phyloP scores from a whole-genome alignment of 2,113 vertebrate genomes.

The Uria lomvia region DNA sequence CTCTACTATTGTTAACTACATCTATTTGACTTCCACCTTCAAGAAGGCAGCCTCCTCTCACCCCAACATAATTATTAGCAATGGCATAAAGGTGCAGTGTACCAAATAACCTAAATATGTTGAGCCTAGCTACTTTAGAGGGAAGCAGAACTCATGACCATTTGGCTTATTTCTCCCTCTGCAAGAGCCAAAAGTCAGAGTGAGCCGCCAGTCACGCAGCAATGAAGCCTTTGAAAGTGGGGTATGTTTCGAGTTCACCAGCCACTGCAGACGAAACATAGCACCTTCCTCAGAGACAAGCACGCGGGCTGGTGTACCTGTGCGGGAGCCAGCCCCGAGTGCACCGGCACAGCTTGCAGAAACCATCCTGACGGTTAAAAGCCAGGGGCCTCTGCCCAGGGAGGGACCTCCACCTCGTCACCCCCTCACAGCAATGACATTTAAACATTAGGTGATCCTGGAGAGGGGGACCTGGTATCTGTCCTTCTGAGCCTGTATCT shows the following conservation, averaged over 20 bases:
- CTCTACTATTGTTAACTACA: neutral
- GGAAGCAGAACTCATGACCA: neutral
- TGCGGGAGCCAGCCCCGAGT: neutral
- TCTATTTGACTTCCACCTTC: neutral
- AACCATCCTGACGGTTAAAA: neutral
- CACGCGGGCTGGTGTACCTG: neutral
- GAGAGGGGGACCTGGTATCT: neutral
- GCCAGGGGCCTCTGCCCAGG: neutral
- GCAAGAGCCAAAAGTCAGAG: neutral
- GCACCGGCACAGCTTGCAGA: neutral
- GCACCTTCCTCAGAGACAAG: neutral
- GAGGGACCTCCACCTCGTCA: neutral
- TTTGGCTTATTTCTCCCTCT: neutral
- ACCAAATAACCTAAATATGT: neutral
- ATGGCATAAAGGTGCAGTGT: neutral
- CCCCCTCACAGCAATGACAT: neutral
- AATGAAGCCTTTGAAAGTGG: neutral
- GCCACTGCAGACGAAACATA: neutral
- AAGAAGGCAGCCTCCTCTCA: neutral
- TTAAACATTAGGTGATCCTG: neutral
- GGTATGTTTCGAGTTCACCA: neutral
- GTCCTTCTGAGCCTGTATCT: neutral
- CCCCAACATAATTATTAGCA: neutral
- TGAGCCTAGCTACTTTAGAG: neutral
- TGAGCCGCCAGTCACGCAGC: neutral